Conservation (phyloP, 2,888 invertebrate genomes). For the Cyclophora punctaria region DNA sequence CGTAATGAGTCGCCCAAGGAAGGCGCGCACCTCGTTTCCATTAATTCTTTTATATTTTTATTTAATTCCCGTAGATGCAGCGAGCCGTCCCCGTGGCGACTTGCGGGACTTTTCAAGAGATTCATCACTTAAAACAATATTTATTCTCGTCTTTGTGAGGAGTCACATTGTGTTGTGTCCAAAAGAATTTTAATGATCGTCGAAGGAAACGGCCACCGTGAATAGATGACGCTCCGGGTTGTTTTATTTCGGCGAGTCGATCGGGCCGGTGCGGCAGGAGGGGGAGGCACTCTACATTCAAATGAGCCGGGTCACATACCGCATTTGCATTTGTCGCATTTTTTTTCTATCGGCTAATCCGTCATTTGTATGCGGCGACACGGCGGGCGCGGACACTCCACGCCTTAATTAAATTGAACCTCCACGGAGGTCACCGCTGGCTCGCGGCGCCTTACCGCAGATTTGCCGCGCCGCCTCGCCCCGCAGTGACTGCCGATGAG, state of each 20-base stretch:
- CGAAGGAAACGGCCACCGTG: slow-evolving; percentile 3
- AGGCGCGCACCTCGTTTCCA: slow-evolving; percentile 11
- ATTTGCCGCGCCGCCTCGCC: neutral
- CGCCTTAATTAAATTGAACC: slow-evolving; percentile 23
- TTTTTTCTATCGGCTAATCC: slow-evolving; percentile 22
- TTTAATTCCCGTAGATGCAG: slow-evolving; percentile 17
- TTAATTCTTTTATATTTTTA: slow-evolving; percentile 21
- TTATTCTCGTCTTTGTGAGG: no score
- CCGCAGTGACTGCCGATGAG: neutral
- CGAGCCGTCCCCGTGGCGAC: slow-evolving; percentile 1
- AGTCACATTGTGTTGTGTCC: no score
- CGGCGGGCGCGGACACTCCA: slow-evolving; percentile 3
- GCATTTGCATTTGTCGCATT: slow-evolving; percentile 25
- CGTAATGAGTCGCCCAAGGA: slow-evolving; percentile 19
- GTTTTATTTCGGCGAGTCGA: neutral
- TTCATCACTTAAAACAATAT: no score
- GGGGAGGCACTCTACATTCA: slow-evolving; percentile 7
- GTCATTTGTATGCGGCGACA: slow-evolving; percentile 30
- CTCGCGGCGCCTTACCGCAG: neutral
- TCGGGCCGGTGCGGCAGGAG: neutral
- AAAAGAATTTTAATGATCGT: slow-evolving; percentile 1
- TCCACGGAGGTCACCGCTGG: slow-evolving; percentile 5
- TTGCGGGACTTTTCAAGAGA: slow-evolving; percentile 10
- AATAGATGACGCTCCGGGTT: neutral
- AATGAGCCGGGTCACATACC: slow-evolving; percentile 13